A percentile compares a stretch with the other conserved stretches of the same genome.
phyloP scores from a whole-genome alignment of 2,797 vertebrate genomes.

The Dallia pectoralis region DNA sequence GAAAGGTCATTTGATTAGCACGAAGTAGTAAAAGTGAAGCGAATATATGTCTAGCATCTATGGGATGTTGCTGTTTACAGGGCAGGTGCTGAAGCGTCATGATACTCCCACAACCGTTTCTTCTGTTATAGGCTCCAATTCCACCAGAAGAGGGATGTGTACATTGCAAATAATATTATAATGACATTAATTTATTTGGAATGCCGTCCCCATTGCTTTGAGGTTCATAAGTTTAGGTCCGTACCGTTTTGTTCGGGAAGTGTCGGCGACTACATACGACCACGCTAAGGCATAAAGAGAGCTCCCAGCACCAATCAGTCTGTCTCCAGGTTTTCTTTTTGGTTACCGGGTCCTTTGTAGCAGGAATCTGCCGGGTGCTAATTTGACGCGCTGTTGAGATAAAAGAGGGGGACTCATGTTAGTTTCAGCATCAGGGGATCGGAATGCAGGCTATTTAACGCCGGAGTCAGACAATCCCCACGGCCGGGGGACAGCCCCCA shows the following conservation, averaged over 20 bases:
- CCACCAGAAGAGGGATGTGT: not conserved
- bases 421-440: conserved; percentile 78
- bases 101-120: not conserved
- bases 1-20: not conserved
- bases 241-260: not conserved
- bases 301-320: conserved; percentile 6
- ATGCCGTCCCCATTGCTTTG: not conserved
- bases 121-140: not conserved
- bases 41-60: not conserved
- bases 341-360: conserved; percentile 50
- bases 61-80: not conserved
- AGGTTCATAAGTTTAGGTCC: conserved; percentile 10
- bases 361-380: conserved; percentile 67
- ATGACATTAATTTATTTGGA: conserved; percentile 1
- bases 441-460: conserved; percentile 80
- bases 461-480: conserved; percentile 77
- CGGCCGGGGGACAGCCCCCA: conserved; percentile 67
- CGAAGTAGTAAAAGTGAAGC: not conserved
- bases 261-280: not conserved
- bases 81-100: not conserved
- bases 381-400: conserved; percentile 73
- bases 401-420: conserved; percentile 68
- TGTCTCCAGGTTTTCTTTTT: conserved; percentile 27
- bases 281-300: not conserved
- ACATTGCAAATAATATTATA: not conserved